Evolutionary conservation across 1,140 invertebrate species (phyloP).

Genomic region (Pygmarrhopalites habei): DNA sequence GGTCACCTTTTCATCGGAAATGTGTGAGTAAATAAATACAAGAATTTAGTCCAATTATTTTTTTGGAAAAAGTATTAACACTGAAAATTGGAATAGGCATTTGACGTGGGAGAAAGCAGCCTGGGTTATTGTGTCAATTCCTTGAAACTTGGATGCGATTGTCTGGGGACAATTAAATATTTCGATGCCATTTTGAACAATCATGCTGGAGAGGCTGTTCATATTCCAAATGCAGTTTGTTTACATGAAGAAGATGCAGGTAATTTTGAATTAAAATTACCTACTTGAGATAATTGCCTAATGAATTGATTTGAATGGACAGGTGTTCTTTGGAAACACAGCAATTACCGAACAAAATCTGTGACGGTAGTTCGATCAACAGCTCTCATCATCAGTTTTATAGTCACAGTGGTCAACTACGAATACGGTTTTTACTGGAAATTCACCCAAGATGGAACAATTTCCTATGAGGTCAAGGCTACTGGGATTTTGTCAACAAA

Average conservation of each 20-base stretch:
- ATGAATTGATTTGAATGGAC: neutral
- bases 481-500: constrained; percentile 26
- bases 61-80: too few relatives aligned
- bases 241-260: constrained; percentile 37
- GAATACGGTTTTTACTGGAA: constrained; percentile 37
- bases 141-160: constrained; percentile 32
- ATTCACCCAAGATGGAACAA: constrained; percentile 31
- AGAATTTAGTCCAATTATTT: too few relatives aligned
- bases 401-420: constrained; percentile 33
- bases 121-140: constrained; percentile 35
- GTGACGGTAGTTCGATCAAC: constrained; percentile 14
- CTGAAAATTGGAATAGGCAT: constrained; percentile 11
- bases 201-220: constrained; percentile 24
- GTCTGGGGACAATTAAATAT: constrained; percentile 30
- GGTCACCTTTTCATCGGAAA: constrained; percentile 33
- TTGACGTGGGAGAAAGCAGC: constrained; percentile 22
- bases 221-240: constrained; percentile 34
- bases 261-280: neutral
- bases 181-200: constrained; percentile 30
- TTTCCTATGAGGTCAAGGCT: constrained; percentile 30
- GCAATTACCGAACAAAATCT: constrained; percentile 29
- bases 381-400: constrained; percentile 28
- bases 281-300: neutral
- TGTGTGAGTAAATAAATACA: constrained; percentile 31
- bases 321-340: constrained; percentile 30